phyloP scores from a whole-genome alignment of 2,113 vertebrate genomes.

The Agelaius tricolor region DNA sequence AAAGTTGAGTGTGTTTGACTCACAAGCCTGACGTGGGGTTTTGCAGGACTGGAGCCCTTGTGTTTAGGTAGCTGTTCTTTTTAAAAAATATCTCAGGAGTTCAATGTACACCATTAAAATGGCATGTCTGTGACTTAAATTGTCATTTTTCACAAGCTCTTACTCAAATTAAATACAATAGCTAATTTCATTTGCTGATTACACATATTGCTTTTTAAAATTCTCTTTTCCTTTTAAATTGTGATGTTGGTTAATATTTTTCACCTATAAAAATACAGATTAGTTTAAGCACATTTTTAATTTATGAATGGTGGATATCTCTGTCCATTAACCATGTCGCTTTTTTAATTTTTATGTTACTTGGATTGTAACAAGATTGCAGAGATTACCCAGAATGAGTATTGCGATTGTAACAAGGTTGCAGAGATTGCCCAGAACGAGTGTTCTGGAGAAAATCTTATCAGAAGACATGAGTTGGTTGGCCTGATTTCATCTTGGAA shows the following conservation, averaged over 20 bases:
- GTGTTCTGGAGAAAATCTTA: neutral
- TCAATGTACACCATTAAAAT: neutral
- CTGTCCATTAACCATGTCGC: accelerated
- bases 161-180: neutral
- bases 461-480: neutral
- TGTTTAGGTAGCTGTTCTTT: neutral
- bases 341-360: neutral
- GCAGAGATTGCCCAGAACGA: neutral
- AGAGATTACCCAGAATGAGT: neutral
- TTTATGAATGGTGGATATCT: neutral
- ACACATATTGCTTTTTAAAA: neutral
- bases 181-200: neutral
- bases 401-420: neutral
- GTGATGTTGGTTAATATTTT: neutral
- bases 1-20: neutral
- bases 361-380: neutral
- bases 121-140: neutral
- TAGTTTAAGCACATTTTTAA: neutral
- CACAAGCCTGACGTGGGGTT: accelerated
- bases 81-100: neutral
- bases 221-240: neutral
- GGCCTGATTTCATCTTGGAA: neutral
- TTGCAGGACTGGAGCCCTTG: neutral
- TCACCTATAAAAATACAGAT: neutral
- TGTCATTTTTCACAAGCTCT: neutral